Conservation (phyloP, 2,113 vertebrate species). For the Mus musculus region DNA sequence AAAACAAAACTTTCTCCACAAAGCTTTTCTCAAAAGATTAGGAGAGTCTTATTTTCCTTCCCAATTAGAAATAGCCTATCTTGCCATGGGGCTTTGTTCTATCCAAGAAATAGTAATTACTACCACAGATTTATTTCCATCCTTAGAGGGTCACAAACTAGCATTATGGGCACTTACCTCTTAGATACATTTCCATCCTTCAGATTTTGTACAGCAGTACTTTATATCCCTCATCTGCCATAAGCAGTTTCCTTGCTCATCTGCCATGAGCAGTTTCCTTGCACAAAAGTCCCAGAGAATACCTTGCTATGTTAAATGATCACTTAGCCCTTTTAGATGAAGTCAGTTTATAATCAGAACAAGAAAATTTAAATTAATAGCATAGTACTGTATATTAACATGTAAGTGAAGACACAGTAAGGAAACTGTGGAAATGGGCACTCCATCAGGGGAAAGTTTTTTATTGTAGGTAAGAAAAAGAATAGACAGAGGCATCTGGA, state of each 20-base stretch:
- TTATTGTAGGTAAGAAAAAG: neutral
- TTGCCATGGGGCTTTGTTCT: slow-evolving; percentile 18
- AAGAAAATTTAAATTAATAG: slow-evolving; percentile 85
- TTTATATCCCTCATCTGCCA: slow-evolving; percentile 49
- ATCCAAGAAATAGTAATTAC: slow-evolving; percentile 36
- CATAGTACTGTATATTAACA: neutral
- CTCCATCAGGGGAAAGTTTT: neutral
- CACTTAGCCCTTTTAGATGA: slow-evolving; percentile 83
- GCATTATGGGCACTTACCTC: neutral
- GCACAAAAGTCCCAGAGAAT: slow-evolving; percentile 32
- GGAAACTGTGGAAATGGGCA: neutral
- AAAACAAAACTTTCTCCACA: neutral
- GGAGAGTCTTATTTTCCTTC: slow-evolving; percentile 5
- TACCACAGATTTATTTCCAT: slow-evolving; percentile 26
- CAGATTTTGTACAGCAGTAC: neutral
- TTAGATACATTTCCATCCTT: slow-evolving; percentile 41
- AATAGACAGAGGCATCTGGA: neutral
- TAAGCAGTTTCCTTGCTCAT: slow-evolving; percentile 33
- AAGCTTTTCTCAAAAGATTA: neutral
- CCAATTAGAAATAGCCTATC: slow-evolving; percentile 62
- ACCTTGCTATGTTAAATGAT: slow-evolving; percentile 53
- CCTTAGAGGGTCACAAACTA: slow-evolving; percentile 2
- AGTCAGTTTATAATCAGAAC: slow-evolving; percentile 81
- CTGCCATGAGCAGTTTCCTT: slow-evolving; percentile 26
- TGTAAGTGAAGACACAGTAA: neutral